Base-by-base conservation (phyloP, 2,888 invertebrate genomes). In the Hirudinaria manillensis region DNA sequence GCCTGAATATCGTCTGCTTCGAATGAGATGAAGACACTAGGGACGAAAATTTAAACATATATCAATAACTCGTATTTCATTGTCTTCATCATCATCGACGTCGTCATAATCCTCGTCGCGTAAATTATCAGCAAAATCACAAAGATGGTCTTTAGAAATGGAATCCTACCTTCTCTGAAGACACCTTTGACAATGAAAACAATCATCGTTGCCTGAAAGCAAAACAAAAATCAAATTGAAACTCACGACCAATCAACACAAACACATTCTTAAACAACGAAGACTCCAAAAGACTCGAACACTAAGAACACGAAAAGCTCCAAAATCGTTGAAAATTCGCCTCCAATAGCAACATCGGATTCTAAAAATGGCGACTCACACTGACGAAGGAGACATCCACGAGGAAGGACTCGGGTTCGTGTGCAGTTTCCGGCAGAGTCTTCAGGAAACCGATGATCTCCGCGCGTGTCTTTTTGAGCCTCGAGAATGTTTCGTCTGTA, bases 161-260 rank as follows among this genome's bases (percentile, higher is more conserved):
- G 16, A 51, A 19, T 16, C 72, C 19, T 13, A 72, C 72, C 53
- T 34, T 72, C 72, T 27, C 45, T 51, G 34, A 72, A 72, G 55
- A 72, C 24, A 27, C 72, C 72, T 53, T 72, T 32, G 16, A 72
- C 72, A 16, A 29, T 53, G 55, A 72, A 55, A 29, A 72, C 53
- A 24, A 72, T 55, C 53, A 72, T 72, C 27, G 72, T 32, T 27
- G 51, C 51, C 72, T 72, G 55, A 2, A 27, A 38, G 2, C 16
- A 16, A 45, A 45, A 16, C 16, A 19, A 65, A 67, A 45, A 45
- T 45, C 3, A 45, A 45, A 45, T 16, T 45, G 45, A 45, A 4
- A 10, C 10, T 45, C 10, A 24, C n/a, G 3, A 24, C 21, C 61
- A 1, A 45, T 45, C 45, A 21, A 32, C 3, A 4, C 24, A 34